Conservation (phyloP, 2,797 vertebrate species). For the Lemur catta region DNA sequence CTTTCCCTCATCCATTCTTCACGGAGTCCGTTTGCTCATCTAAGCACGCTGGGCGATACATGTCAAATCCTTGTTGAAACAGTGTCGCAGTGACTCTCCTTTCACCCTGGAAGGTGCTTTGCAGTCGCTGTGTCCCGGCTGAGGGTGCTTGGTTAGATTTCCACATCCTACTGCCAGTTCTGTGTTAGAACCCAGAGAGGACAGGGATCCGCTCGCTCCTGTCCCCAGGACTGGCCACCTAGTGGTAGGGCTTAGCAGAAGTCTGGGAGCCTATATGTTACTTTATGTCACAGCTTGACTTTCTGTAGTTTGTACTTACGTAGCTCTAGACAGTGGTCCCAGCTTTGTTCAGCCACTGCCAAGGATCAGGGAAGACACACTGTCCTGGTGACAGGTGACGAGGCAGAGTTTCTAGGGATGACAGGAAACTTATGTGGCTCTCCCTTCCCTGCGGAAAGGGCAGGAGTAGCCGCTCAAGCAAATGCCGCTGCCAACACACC, state of each 20-base stretch:
- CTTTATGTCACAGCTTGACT: neutral
- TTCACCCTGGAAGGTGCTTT: neutral
- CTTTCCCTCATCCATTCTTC: neutral
- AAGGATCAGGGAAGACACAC: neutral
- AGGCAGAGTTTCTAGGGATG: neutral
- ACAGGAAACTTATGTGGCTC: neutral
- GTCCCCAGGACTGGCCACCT: constrained; percentile 1
- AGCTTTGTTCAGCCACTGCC: neutral
- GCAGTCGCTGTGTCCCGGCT: neutral
- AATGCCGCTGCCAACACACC: neutral
- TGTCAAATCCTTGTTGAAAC: neutral
- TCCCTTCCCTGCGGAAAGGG: constrained; percentile 6
- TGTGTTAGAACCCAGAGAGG: neutral
- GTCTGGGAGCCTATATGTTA: neutral
- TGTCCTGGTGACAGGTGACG: neutral
- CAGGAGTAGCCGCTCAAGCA: neutral
- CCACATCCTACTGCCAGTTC: neutral
- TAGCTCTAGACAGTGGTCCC: neutral
- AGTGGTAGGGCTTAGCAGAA: neutral
- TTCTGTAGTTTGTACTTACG: neutral
- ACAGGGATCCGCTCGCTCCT: neutral
- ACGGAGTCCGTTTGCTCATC: neutral
- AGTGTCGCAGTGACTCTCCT: neutral
- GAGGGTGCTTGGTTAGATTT: neutral
- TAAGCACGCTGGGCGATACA: neutral